Evolutionary conservation across 2,888 invertebrate genomes (phyloP), one percentile per base, ranked within the genome.

Genomic region (Zaprionus lineosus): DNA sequence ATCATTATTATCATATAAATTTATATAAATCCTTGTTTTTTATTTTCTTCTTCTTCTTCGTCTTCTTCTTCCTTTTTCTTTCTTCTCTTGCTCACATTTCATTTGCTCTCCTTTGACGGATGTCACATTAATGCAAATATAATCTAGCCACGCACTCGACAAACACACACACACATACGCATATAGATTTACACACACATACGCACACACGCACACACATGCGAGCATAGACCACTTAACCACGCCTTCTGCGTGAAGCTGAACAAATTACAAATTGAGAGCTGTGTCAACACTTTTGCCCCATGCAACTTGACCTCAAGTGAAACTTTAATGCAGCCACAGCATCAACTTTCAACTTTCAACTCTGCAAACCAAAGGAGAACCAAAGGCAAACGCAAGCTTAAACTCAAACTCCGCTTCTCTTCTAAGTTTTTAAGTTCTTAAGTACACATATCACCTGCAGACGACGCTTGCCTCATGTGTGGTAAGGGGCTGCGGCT

Each of bases 261-360:
- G 41, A 26, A 57, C 75, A 74, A 74, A 74, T 78, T 74, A 78
- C 79, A 74, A 74, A 74, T 78, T 78, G 74, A 74, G 79, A 60
- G 73, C 55, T 37, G 29, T 59, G 76, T 59, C 74, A 67, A 75
- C 58, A 76, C 62, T 61, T 60, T 37, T 41, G 19, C 16, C 16
- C n/a, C 46, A 24, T 16, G 29, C 29, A 52, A 56, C 47, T 69
- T 69, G 69, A 72, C 77, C 73, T 63, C 63, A 55, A 58, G 55
- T 56, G 5, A 59, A 78, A 64, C 50, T 78, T 68, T 51, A 78
- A 78, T 74, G 73, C 78, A 52, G 55, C 78, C 69, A 40, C 70
- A 77, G 53, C 61, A 48, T 26, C 59, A 68, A 63, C 74, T 73
- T 73, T 28, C 28, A 44, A 52, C 52, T 62, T 31, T 19, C n/a